A percentile compares a stretch with the other conserved stretches of the same genome.
Conservation (phyloP, 2,113 vertebrate species). For the Columba livia region DNA sequence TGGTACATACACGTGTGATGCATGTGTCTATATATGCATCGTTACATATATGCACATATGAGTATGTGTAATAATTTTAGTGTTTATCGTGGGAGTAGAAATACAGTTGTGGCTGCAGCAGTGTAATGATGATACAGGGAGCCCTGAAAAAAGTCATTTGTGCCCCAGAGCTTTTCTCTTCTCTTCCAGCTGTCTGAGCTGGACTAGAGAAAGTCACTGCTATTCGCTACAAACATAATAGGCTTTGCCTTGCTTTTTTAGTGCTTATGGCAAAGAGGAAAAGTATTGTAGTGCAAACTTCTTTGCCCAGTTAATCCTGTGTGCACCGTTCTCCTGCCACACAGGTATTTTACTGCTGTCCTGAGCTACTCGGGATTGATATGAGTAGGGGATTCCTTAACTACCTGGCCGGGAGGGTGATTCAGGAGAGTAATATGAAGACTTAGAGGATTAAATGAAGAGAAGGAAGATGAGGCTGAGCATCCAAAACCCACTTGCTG, state of each 20-base stretch:
- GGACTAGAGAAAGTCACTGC: not conserved
- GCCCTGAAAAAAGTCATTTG: not conserved
- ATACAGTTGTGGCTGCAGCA: not conserved
- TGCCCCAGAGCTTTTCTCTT: not conserved
- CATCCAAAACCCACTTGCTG: not conserved
- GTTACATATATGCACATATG: not conserved
- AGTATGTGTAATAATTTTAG: not conserved
- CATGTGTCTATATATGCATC: not conserved
- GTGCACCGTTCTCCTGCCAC: not conserved
- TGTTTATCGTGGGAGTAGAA: not conserved
- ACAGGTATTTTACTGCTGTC: not conserved
- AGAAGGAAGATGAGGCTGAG: not conserved
- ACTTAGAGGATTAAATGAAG: not conserved
- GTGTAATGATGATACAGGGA: not conserved
- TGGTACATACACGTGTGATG: not conserved
- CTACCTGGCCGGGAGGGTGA: not conserved
- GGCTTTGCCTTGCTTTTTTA: not conserved
- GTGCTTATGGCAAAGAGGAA: slow-evolving; percentile 7
- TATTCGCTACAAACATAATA: not conserved
- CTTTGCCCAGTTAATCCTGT: not conserved
- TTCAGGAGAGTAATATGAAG: not conserved
- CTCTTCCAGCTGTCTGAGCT: not conserved
- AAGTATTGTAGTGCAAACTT: not conserved
- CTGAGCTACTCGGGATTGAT: not conserved
- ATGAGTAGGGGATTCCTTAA: not conserved